A percentile compares a stretch with the other conserved stretches of the same genome.
These are phyloP conservation scores for Acrocephalus arundinaceus DNA, from an alignment of 2,113 vertebrate species.

Conservation along the genomic window DNA sequence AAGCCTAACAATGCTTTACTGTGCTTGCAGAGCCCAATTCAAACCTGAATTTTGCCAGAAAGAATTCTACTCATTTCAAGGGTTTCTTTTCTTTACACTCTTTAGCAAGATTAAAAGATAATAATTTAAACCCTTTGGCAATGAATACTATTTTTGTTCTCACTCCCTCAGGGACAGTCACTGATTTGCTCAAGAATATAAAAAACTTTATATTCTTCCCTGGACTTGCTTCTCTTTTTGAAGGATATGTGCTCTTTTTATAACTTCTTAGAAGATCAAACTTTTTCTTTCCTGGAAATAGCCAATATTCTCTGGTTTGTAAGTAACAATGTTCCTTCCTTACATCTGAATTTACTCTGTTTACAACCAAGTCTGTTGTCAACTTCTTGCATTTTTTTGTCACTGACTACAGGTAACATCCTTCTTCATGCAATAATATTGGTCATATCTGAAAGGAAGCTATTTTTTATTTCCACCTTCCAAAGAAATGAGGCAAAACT, in stretches of 20 bases:
- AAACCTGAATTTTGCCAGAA: neutral
- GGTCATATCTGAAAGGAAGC: neutral
- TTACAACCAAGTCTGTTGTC: neutral
- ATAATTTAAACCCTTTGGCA: neutral
- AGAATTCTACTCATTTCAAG: neutral
- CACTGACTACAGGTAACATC: neutral
- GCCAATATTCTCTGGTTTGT: neutral
- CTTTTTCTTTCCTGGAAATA: neutral
- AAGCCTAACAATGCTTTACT: neutral
- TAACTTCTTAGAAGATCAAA: neutral
- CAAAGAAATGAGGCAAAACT: neutral
- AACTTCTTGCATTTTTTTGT: neutral
- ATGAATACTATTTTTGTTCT: neutral
- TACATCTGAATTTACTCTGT: neutral
- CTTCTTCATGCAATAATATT: neutral
- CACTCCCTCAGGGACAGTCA: neutral
- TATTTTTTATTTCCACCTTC: neutral
- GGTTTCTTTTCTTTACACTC: neutral
- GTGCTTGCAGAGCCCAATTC: neutral
- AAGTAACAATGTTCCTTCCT: neutral
- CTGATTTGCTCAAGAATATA: neutral
- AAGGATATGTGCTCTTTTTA: neutral
- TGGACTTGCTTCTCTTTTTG: neutral
- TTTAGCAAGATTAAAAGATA: neutral
- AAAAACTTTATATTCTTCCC: neutral